Conservation (phyloP, 2,888 invertebrate species). For the Spisula solida region DNA sequence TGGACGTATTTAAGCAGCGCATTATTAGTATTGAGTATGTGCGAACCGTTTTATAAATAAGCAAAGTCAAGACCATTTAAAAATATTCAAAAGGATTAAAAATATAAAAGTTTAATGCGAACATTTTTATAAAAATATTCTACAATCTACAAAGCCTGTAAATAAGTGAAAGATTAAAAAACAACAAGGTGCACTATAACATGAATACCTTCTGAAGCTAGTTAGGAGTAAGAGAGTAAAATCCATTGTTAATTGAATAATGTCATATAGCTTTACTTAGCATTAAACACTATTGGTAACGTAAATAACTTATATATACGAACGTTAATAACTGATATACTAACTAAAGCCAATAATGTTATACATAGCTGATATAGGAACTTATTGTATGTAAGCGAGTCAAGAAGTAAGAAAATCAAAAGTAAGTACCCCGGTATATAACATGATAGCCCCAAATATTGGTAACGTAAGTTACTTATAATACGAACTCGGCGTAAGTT, state of each 20-base stretch:
- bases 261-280: not conserved
- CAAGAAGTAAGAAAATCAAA: too few relatives aligned
- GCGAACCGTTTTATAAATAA: not conserved
- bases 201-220: conserved; percentile 13
- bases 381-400: too few relatives aligned
- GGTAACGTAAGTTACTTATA: too few relatives aligned
- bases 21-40: too few relatives aligned
- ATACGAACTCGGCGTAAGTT: too few relatives aligned
- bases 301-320: too few relatives aligned
- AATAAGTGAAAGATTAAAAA: not conserved
- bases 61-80: not conserved
- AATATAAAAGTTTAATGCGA: not conserved
- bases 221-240: not conserved
- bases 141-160: not conserved
- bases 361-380: too few relatives aligned
- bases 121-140: not conserved
- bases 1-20: too few relatives aligned
- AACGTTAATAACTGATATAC: too few relatives aligned
- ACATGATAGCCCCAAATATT: too few relatives aligned
- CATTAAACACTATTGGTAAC: not conserved
- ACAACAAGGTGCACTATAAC: not conserved
- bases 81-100: not conserved
- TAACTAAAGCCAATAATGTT: too few relatives aligned
- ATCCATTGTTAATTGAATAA: not conserved
- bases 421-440: too few relatives aligned